Conservation (phyloP, 2,888 invertebrate species). For the Lasius fuliginosus region DNA sequence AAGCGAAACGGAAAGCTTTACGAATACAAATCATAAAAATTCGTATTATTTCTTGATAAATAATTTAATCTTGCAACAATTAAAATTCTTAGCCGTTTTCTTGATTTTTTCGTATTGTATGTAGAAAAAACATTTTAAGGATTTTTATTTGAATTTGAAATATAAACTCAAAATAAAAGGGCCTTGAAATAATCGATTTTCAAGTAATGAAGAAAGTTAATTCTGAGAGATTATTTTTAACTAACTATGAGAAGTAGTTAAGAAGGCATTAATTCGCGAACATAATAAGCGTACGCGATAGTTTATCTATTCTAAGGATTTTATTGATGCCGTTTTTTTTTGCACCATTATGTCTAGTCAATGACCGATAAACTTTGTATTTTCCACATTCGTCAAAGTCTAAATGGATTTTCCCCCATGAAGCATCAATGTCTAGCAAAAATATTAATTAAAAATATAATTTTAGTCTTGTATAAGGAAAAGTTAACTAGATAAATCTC, state of each 20-base stretch:
- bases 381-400: background rate
- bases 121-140: background rate
- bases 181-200: background rate
- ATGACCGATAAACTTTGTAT: constrained; percentile 26
- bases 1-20: background rate
- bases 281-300: background rate
- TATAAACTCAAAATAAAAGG: background rate
- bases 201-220: background rate
- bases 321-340: constrained; percentile 10
- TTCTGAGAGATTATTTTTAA: background rate
- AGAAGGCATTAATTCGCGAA: background rate
- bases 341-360: background rate
- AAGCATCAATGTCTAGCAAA: background rate
- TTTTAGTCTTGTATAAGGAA: background rate
- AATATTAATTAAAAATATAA: background rate
- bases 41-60: background rate
- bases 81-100: background rate
- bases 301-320: background rate
- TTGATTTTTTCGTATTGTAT: background rate
- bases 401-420: constrained; percentile 2
- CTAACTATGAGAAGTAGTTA: background rate
- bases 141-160: background rate
- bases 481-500: background rate
- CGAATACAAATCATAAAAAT: background rate
- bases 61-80: background rate